Evolutionary conservation across 2,797 vertebrate species (phyloP).

Genomic region (Steatocranus sp.): DNA sequence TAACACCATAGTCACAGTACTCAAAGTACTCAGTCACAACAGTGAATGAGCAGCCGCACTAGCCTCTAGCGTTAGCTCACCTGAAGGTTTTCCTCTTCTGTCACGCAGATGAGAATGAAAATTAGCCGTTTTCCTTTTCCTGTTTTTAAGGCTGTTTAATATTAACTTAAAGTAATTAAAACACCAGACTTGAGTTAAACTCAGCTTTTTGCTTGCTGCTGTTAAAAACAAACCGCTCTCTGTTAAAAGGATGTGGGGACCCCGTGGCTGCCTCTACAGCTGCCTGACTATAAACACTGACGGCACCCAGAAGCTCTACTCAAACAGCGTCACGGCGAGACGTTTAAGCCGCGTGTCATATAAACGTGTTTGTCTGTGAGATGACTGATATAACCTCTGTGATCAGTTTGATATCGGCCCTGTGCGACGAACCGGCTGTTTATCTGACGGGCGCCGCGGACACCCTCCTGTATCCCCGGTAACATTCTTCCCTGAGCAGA

Average conservation of each 20-base stretch:
- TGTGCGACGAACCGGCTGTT: not conserved
- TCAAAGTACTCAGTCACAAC: not conserved
- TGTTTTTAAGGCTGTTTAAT: not conserved
- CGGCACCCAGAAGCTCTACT: not conserved
- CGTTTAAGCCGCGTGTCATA: not conserved
- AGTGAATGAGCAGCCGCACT: not conserved
- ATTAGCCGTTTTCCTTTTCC: not conserved
- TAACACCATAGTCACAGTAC: not conserved
- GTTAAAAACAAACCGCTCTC: not conserved
- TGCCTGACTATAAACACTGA: slow-evolving; percentile 8
- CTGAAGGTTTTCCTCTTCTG: not conserved
- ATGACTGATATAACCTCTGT: not conserved
- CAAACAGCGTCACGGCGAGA: not conserved
- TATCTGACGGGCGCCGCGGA: not conserved
- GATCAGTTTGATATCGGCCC: not conserved
- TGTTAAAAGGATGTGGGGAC: not conserved
- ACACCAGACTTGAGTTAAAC: not conserved
- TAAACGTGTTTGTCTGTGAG: not conserved
- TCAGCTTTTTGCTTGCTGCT: not conserved
- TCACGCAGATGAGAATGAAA: not conserved
- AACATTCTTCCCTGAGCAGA: not conserved
- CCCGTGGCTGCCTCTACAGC: not conserved
- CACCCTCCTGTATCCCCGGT: not conserved
- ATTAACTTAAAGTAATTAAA: not conserved
- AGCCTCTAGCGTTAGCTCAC: slow-evolving; percentile 10